Base-by-base conservation (phyloP, 2,113 vertebrate genomes). In the Neomonachus schauinslandi region DNA sequence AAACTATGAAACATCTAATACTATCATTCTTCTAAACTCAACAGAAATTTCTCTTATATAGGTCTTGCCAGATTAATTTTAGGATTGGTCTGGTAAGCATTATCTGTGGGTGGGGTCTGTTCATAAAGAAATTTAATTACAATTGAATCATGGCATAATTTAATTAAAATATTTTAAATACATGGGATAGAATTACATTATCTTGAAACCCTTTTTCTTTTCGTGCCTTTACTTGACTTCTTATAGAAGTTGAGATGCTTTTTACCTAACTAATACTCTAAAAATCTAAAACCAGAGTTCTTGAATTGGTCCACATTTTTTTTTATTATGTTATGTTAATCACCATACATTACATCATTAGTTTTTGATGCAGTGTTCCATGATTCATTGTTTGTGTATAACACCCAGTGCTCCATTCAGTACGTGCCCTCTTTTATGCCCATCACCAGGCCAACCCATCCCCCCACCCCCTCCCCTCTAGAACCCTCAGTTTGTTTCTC, bases 101-200 rank as follows among this genome's bases (percentile, higher is more conserved):
- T 39, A 49, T 42, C 4, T 53, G 0, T 24, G 14, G 11, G 0
- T 24, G 14, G 11, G 2, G 2, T 55, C 4, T 57, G 14, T 46
- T 94, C 26, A 55, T 14, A 10, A 96, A 51, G 21, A 91, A 85
- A 74, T 24, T 79, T 42, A 51, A 95, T 89, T 33, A 57, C 2
- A 96, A 49, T 74, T 59, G 87, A 94, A 63, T 3, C 22, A 59
- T 14, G 1, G 1, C 53, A 77, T 83, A 7, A 82, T 80, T 71
- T 88, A 93, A 83, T 67, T 76, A 57, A 96, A 86, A n/a, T 81
- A 2, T 61, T 95, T 39, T 22, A 80, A 89, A 80, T 36, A 42
- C 36, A 51, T 36, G 26, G 7, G 22, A 13, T 51, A 76, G 26
- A 98, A 89, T 85, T 83, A 63, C 21, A 55, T 53, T 93, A 33